These are phyloP conservation scores for Chalcosyrphus nemorum DNA, from an alignment of 2,888 invertebrate genomes.

Conservation along the genomic window DNA sequence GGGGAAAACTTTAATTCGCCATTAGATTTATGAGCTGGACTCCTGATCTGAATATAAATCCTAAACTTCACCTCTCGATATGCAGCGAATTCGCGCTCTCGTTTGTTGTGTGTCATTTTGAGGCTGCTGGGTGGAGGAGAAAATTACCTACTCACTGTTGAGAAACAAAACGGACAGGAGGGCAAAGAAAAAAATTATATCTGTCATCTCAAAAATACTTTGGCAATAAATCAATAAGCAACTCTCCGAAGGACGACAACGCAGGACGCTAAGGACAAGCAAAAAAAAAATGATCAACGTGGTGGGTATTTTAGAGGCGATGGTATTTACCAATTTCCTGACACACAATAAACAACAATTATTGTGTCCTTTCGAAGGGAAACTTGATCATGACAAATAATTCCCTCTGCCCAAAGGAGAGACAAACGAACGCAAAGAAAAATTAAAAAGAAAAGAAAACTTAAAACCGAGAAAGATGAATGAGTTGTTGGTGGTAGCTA, in stretches of 20 bases:
- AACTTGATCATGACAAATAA: conserved; percentile 78
- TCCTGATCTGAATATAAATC: conserved; percentile 73
- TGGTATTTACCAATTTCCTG: conserved; percentile 73
- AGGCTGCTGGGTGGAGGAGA: neutral
- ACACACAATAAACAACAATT: conserved; percentile 73
- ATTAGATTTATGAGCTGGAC: conserved; percentile 66
- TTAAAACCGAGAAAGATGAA: conserved; percentile 73
- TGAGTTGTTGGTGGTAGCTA: conserved; percentile 53
- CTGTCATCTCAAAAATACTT: conserved; percentile 65
- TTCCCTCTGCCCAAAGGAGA: conserved; percentile 30
- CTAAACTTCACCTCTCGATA: conserved; percentile 69
- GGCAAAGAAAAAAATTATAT: conserved; percentile 42
- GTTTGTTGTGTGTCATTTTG: conserved; percentile 55
- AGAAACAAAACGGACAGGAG: conserved; percentile 5
- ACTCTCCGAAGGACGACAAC: conserved; percentile 47
- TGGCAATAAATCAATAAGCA: conserved; percentile 56
- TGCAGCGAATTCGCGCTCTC: conserved; percentile 26
- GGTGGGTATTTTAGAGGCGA: conserved; percentile 72
- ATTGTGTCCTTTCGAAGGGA: conserved; percentile 73
- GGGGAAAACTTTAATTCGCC: conserved; percentile 60
- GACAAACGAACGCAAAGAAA: conserved; percentile 36
- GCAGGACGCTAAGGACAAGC: conserved; percentile 6
- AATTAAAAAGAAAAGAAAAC: conserved; percentile 61
- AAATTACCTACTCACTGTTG: conserved; percentile 30
- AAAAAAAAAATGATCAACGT: conserved; percentile 59